These are phyloP conservation scores for Latrodectus geometricus DNA, from an alignment of 1,140 invertebrate species.

Conservation along the genomic window DNA sequence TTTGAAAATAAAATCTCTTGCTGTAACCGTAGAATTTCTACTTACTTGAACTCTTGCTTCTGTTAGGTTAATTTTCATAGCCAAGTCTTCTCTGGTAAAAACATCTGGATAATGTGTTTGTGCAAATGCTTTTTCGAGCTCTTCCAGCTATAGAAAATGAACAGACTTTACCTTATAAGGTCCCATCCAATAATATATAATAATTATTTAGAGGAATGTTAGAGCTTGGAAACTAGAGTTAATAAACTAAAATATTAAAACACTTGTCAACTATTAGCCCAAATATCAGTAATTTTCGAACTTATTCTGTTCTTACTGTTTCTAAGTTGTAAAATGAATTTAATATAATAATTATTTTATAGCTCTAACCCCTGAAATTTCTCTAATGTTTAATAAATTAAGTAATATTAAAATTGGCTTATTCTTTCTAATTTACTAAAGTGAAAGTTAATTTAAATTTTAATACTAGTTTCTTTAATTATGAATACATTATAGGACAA, in stretches of 20 bases:
- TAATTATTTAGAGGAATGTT: background rate
- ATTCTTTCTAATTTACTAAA: too few relatives aligned
- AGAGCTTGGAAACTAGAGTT: background rate
- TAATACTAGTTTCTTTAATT: too few relatives aligned
- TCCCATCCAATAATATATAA: background rate
- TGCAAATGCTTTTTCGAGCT: constrained; percentile 95
- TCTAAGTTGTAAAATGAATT: too few relatives aligned
- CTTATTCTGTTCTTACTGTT: too few relatives aligned
- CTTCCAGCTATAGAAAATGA: constrained; percentile 80
- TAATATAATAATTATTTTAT: too few relatives aligned
- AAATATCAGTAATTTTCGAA: background rate
- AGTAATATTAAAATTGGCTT: too few relatives aligned
- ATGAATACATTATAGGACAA: too few relatives aligned
- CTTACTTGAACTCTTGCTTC: constrained; percentile 95
- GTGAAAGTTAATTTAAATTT: too few relatives aligned
- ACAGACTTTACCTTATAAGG: background rate
- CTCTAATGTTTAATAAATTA: too few relatives aligned
- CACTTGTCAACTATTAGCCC: background rate
- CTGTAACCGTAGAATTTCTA: background rate
- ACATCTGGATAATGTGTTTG: constrained; percentile 99
- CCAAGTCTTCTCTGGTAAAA: constrained; percentile 95
- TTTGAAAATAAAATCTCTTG: background rate
- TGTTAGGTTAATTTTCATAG: constrained; percentile 97
- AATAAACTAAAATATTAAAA: background rate
- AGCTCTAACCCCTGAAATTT: too few relatives aligned